phyloP scores from a whole-genome alignment of 1,140 invertebrate species.

The Drosophila ficusphila region DNA sequence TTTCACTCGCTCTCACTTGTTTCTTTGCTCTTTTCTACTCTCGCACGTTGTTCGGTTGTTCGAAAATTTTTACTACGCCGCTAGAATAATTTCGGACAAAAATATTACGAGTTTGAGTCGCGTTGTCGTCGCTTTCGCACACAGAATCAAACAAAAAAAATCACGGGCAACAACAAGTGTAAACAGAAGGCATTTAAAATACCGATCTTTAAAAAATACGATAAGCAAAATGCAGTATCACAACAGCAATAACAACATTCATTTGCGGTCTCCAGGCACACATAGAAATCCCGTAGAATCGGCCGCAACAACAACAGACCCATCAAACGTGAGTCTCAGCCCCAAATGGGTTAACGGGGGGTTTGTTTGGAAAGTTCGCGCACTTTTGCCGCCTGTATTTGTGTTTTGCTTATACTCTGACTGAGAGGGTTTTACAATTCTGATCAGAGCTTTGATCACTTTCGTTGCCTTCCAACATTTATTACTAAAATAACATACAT shows the following conservation, averaged over 20 bases:
- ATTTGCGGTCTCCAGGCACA: constrained; percentile 19
- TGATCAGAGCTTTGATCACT: no score
- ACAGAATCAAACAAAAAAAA: constrained; percentile 25
- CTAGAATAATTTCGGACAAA: constrained; percentile 76
- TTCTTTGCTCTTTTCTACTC: constrained; percentile 6
- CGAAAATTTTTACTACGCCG: constrained; percentile 69
- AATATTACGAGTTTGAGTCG: constrained; percentile 60
- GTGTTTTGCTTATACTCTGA: background rate
- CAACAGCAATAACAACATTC: constrained; percentile 15
- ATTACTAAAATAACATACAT: no score
- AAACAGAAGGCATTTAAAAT: background rate
- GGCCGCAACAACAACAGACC: constrained; percentile 8
- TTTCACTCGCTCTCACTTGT: constrained; percentile 3
- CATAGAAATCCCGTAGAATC: constrained; percentile 13
- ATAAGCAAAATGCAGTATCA: constrained; percentile 43
- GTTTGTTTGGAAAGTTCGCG: constrained; percentile 33
- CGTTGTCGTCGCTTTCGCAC: constrained; percentile 63
- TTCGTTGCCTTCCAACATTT: no score
- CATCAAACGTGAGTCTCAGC: constrained; percentile 27
- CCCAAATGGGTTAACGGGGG: background rate
- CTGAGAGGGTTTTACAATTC: background rate
- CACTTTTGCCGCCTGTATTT: constrained; percentile 39
- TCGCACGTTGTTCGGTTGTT: constrained; percentile 19
- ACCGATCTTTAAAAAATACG: background rate
- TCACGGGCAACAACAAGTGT: constrained; percentile 21